Evolutionary conservation across 2,888 invertebrate genomes (phyloP).

Genomic region (Acrobasis consociella): DNA sequence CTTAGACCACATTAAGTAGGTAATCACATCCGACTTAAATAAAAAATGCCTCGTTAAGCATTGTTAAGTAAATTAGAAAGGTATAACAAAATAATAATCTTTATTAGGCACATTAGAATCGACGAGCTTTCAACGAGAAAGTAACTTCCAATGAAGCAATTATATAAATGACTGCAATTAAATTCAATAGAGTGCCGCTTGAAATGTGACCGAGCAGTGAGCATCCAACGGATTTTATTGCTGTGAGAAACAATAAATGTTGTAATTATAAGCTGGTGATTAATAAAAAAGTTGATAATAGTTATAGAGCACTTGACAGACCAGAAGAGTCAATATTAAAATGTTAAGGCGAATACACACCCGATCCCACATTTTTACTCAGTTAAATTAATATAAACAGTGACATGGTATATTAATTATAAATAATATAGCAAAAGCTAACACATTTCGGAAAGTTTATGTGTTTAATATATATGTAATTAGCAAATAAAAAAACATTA

Average conservation of each 20-base stretch:
- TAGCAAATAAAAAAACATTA: no score
- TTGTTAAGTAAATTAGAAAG: constrained; percentile 56
- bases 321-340: constrained; percentile 8
- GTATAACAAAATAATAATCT: constrained; percentile 54
- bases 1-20: constrained; percentile 22
- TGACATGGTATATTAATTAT: no score
- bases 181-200: constrained; percentile 70
- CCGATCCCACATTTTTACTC: no score
- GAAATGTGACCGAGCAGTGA: constrained; percentile 58
- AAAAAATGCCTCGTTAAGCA: constrained; percentile 54
- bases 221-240: constrained; percentile 50
- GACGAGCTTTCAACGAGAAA: constrained; percentile 69
- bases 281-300: constrained; percentile 59
- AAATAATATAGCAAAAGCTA: no score
- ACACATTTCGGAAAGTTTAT: no score
- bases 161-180: constrained; percentile 76
- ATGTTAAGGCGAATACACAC: no score
- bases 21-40: constrained; percentile 38
- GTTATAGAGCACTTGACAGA: constrained; percentile 50
- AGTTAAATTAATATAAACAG: no score
- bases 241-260: constrained; percentile 76
- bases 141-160: constrained; percentile 71
- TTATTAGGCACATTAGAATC: constrained; percentile 69
- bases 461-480: no score
- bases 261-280: constrained; percentile 66